phyloP scores from a whole-genome alignment of 2,797 vertebrate genomes.

The Euphonia xanthogaster region DNA sequence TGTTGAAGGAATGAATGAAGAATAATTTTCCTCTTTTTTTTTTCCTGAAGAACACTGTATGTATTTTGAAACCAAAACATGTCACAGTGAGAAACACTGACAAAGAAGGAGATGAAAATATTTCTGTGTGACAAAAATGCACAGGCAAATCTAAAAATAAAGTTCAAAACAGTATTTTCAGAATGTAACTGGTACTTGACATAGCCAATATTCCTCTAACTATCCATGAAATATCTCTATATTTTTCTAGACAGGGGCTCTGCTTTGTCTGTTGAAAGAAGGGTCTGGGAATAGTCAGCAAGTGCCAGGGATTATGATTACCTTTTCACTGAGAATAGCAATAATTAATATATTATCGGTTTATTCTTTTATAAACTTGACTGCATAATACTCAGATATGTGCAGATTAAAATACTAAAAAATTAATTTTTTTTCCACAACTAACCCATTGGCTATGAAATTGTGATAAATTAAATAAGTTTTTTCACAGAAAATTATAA shows the following conservation, averaged over 20 bases:
- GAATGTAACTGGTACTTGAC: background rate
- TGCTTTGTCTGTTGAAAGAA: background rate
- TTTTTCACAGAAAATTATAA: background rate
- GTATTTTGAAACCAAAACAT: background rate
- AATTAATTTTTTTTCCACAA: background rate
- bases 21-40: background rate
- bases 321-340: background rate
- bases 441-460: background rate
- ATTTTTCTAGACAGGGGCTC: background rate
- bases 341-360: background rate
- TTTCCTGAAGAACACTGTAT: background rate
- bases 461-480: background rate
- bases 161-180: background rate
- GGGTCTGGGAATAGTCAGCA: background rate
- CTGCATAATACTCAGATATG: background rate
- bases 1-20: background rate
- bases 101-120: background rate
- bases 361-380: background rate
- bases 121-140: background rate
- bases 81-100: background rate
- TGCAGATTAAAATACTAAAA: background rate
- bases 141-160: background rate
- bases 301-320: background rate
- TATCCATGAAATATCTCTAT: background rate
- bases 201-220: background rate